Evolutionary conservation across 2,113 vertebrate genomes (phyloP).

Genomic region (Lagopus muta): DNA sequence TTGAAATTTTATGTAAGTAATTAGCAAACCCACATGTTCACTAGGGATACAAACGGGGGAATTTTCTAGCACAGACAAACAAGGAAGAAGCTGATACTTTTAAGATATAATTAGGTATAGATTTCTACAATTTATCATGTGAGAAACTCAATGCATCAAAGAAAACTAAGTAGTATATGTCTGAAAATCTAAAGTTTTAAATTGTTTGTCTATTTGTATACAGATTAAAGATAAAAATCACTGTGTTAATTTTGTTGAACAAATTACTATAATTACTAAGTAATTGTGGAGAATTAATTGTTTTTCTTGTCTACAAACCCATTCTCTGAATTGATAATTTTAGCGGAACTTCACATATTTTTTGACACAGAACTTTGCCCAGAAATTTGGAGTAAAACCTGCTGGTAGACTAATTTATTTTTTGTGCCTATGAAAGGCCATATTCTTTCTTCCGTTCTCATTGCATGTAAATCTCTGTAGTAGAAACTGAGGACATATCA

Average conservation of each 20-base stretch:
- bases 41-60: background rate
- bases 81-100: background rate
- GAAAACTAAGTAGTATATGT: background rate
- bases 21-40: background rate
- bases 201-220: background rate
- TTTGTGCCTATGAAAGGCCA: background rate
- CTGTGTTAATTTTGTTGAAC: background rate
- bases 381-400: background rate
- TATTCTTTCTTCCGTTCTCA: background rate
- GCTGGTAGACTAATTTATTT: background rate
- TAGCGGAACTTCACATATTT: background rate
- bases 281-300: background rate
- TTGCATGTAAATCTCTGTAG: background rate
- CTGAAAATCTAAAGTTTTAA: background rate
- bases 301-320: background rate
- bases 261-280: background rate
- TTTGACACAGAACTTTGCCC: background rate
- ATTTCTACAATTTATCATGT: background rate
- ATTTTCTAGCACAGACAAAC: background rate
- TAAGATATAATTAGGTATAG: background rate
- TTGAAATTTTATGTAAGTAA: background rate
- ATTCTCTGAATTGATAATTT: background rate
- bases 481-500: background rate
- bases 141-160: background rate
- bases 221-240: background rate